Evolutionary conservation across 1,140 invertebrate genomes (phyloP), one percentile per base, ranked within the genome.

Genomic region (Drosophila kanapiae): DNA sequence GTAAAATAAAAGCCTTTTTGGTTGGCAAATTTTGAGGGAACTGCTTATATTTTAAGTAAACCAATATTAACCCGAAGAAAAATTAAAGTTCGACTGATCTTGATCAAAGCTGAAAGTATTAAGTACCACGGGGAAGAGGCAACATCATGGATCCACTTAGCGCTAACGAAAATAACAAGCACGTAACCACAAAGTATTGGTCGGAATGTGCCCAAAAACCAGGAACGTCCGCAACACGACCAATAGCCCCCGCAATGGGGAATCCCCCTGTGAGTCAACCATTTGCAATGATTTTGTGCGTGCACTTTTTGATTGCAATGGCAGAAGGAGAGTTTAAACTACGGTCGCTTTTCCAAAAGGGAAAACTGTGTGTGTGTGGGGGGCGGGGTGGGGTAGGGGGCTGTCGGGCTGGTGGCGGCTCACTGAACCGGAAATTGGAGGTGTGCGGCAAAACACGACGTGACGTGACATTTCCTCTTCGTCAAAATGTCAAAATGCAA

Each of bases 381-480:
- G 8, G 2, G 7, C 14, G 47, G 5, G n/a, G 47, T 13, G 6
- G 10, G 0, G 8, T 11, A 2, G 27, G 33, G 47, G 40, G 33
- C 62, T 35, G 37, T 65, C 56, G 54, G 63, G 9, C 31, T 33
- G 45, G 48, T 65, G 82, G 70, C 88, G 80, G 82, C 91, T 88
- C 84, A 87, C 75, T 92, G 82, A 92, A 92, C 91, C 91, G 91
- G 91, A 92, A 92, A 92, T 92, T 92, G 91, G 91, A 92, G 91
- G 91, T 92, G 91, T 92, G 91, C 91, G 91, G 91, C 91, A 92
- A 92, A 92, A 92, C 91, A 92, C 91, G 88, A 92, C 91, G 91
- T 92, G 91, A 92, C 91, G 88, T 91, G 91, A 92, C 91, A 92
- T 92, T 92, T 92, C 91, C 91, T 92, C 91, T 91, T 92, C 91